Evolutionary conservation across 2,888 invertebrate genomes (phyloP).

Genomic region (Cheilosia urbana): DNA sequence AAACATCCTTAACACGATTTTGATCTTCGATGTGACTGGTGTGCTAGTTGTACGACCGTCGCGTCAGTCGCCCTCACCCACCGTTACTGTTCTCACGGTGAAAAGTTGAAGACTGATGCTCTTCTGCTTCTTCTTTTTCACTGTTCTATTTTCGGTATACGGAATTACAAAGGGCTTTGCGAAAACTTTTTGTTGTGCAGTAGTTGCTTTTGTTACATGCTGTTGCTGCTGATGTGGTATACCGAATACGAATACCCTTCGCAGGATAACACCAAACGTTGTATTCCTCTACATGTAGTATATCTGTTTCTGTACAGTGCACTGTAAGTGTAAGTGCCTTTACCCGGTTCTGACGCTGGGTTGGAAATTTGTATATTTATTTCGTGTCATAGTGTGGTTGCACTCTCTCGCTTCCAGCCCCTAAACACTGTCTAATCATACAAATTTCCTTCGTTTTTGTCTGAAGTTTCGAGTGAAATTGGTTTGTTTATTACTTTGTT

Average conservation of each 20-base stretch:
- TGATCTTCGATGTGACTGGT: conserved; percentile 65
- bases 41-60: conserved; percentile 11
- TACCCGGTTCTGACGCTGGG: conserved; percentile 54
- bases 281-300: conserved; percentile 20
- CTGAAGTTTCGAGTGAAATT: conserved; percentile 59
- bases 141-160: conserved; percentile 37
- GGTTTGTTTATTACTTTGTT: conserved; percentile 74
- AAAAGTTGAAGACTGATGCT: conserved; percentile 58
- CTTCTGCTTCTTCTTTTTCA: conserved; percentile 15
- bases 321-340: conserved; percentile 62
- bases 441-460: conserved; percentile 65
- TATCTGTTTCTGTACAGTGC: not conserved
- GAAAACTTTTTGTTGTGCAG: conserved; percentile 62
- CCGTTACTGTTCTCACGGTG: conserved; percentile 19
- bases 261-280: conserved; percentile 52
- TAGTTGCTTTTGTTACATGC: conserved; percentile 33
- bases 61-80: conserved; percentile 7
- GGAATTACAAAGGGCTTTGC: conserved; percentile 67
- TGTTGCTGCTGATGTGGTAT: conserved; percentile 21
- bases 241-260: not conserved
- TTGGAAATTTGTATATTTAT: conserved; percentile 56
- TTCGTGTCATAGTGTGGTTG: conserved; percentile 49
- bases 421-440: conserved; percentile 66
- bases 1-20: conserved; percentile 68
- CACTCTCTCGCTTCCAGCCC: not conserved